Evolutionary conservation across 1,140 invertebrate species (phyloP).

Genomic region (Drosophila oshimai): DNA sequence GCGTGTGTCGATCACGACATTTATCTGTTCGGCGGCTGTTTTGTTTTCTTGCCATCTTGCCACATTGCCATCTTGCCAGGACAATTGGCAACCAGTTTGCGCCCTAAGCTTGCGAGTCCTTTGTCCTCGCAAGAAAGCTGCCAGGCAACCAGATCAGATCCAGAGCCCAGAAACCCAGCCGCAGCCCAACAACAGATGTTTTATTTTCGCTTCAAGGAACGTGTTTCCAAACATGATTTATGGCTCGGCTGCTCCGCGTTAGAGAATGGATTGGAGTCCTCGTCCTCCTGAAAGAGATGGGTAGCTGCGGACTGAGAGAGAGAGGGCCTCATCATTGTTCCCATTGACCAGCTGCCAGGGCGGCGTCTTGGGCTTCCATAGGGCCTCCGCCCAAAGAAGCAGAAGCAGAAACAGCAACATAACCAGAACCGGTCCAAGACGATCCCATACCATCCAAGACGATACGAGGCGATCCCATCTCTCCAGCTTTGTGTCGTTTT

Average conservation of each 20-base stretch:
- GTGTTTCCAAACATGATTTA: slow-evolving; percentile 78
- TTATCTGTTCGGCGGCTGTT: slow-evolving; percentile 52
- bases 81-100: slow-evolving; percentile 72
- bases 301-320: neutral
- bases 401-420: neutral
- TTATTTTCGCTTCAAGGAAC: slow-evolving; percentile 47
- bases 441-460: slow-evolving; percentile 24
- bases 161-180: slow-evolving; percentile 21
- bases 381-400: neutral
- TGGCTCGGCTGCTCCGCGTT: slow-evolving; percentile 50
- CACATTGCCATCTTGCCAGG: slow-evolving; percentile 27
- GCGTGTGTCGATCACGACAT: slow-evolving; percentile 44
- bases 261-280: slow-evolving; percentile 28
- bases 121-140: slow-evolving; percentile 66
- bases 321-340: slow-evolving; percentile 51
- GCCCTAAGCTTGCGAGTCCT: slow-evolving; percentile 76
- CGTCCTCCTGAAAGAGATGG: slow-evolving; percentile 11
- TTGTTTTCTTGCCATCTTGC: slow-evolving; percentile 31
- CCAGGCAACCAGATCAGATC: slow-evolving; percentile 34
- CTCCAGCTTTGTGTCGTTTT: slow-evolving; percentile 63
- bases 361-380: slow-evolving; percentile 39
- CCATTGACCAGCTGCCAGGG: slow-evolving; percentile 70
- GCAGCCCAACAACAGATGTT: slow-evolving; percentile 72
- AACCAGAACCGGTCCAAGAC: slow-evolving; percentile 38
- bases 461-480: slow-evolving; percentile 31